Conservation (phyloP, 2,888 invertebrate genomes). For the Hypomecis punctinalis region DNA sequence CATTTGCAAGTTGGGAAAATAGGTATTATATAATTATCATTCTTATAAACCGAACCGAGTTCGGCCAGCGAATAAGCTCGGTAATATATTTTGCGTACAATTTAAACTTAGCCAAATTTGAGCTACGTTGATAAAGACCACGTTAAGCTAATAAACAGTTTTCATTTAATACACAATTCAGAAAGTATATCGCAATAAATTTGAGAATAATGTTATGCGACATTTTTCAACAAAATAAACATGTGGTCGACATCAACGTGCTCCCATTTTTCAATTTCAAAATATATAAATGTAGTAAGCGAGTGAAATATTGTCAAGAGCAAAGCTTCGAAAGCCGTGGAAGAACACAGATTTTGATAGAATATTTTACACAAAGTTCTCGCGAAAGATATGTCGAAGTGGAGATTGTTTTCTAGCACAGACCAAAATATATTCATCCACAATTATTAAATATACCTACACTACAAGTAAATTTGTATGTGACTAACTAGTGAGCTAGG, state of each 20-base stretch:
- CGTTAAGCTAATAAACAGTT: background rate
- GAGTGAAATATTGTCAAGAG: conserved; percentile 65
- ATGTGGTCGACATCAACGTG: conserved; percentile 18
- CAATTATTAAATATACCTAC: conserved; percentile 53
- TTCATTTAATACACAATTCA: background rate
- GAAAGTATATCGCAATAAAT: background rate
- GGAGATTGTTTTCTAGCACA: conserved; percentile 73
- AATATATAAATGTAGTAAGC: conserved; percentile 10
- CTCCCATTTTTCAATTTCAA: conserved; percentile 1
- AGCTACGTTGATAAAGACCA: conserved; percentile 20
- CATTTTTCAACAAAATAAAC: background rate
- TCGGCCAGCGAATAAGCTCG: conserved; percentile 33
- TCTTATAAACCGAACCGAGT: conserved; percentile 30
- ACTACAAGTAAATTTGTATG: conserved; percentile 49
- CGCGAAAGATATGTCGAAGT: conserved; percentile 72
- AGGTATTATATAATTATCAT: conserved; percentile 11
- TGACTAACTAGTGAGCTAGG: conserved; percentile 47
- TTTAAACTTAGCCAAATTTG: conserved; percentile 8
- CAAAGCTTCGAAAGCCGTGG: conserved; percentile 71
- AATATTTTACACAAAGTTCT: conserved; percentile 58
- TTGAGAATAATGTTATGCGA: too few species aligned
- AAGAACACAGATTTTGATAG: conserved; percentile 78
- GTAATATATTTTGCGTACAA: conserved; percentile 14
- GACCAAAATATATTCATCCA: conserved; percentile 62
- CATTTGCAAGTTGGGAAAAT: conserved; percentile 12